Conservation (phyloP, 2,797 vertebrate genomes). For the Cyclopterus lumpus region DNA sequence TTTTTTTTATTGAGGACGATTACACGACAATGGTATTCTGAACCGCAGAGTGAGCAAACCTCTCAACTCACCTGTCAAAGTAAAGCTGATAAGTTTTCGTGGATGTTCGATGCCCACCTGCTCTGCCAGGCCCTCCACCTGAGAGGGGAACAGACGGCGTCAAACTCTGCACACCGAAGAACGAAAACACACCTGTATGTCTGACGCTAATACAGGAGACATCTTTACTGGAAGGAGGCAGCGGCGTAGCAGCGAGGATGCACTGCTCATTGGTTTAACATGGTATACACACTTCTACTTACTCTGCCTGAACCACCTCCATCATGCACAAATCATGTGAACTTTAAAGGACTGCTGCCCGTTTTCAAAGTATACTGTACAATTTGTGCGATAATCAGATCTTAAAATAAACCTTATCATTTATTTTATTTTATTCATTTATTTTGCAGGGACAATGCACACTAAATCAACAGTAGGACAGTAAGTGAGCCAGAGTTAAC, state of each 20-base stretch:
- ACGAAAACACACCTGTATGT: too few relatives aligned
- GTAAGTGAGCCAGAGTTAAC: too few relatives aligned
- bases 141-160: conserved; percentile 22
- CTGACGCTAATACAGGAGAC: background rate
- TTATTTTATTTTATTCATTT: too few relatives aligned
- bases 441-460: too few relatives aligned
- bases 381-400: background rate
- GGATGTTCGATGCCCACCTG: conserved; percentile 89
- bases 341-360: background rate
- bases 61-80: conserved; percentile 87
- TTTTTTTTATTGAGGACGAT: background rate
- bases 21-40: background rate
- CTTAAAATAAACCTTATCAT: background rate
- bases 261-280: background rate
- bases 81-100: conserved; percentile 95
- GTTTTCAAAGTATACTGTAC: background rate
- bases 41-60: background rate
- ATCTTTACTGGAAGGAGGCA: background rate
- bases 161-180: background rate
- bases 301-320: background rate
- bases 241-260: background rate
- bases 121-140: conserved; percentile 91
- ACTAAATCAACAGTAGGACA: too few relatives aligned
- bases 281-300: background rate
- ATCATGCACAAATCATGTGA: background rate